Evolutionary conservation across 92 coral and sea anemone species (phyloP), one percentile per base, ranked within the genome.

Genomic region (Parazoanthus darwini): DNA sequence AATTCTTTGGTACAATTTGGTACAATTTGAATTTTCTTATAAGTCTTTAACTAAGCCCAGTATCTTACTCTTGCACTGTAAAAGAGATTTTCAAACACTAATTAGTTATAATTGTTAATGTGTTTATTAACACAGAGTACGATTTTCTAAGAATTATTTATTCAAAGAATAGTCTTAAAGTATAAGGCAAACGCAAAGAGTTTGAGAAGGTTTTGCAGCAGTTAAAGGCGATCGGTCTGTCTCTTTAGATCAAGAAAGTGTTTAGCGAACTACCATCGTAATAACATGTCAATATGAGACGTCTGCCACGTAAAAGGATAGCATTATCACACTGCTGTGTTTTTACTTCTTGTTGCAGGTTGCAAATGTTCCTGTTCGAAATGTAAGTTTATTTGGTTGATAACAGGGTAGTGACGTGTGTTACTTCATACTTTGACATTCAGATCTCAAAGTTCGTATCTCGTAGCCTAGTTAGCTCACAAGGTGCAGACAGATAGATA

Each of bases 361-460:
- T 77, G 98, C 98, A 71, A 94, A 92, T 88, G 96, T 93, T 81
- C 96, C 97, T 33, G 98, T 96, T 3, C 89, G 98, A 79, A 96
- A 96, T 90, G 98, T 96, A 87, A 94, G 98, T 94, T 74, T 37
- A 25, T 26, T 8, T 74, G 6, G 50, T 5, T 38, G 42, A 14
- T 18, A 36, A 22, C 42, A 0, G 42, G 78, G n/a, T 1, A 76
- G 22, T 76, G 26, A 76, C 26, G 13, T 37, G 2, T 76, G 80
- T 11, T 13, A 42, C 8, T 38, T n/a, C n/a, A 0, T 72, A 35
- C 39, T 20, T 72, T 35, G 43, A 7, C 77, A 33, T 33, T 72
- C 20, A 71, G 14, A 58, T 51, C 42, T 39, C 42, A 39, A 39
- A 39, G 42, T 39, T 39, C 42, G 18, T 54, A 3, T 1, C 2